Percentiles rank a stretch among this genome's conserved stretches.
Evolutionary conservation across 2,888 invertebrate genomes (phyloP).

Genomic region (Sepioteuthis lessoniana): DNA sequence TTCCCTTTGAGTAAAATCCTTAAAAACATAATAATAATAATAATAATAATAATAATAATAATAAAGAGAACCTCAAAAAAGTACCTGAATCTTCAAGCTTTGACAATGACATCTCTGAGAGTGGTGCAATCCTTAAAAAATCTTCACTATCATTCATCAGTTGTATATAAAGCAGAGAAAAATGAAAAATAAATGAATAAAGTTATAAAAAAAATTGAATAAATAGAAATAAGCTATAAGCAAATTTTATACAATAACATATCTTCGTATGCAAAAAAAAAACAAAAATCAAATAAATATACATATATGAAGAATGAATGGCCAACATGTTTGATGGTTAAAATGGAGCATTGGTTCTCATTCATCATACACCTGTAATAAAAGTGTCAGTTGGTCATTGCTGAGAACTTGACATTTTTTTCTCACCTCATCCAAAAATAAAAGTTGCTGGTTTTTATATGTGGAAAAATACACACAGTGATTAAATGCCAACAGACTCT

Average conservation of each 20-base stretch:
- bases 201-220: background rate
- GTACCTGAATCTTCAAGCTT: background rate
- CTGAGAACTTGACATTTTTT: background rate
- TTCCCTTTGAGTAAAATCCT: too few species aligned
- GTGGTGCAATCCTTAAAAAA: background rate
- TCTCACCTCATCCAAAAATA: background rate
- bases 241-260: background rate
- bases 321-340: slow-evolving; percentile 33
- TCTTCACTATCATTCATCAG: background rate
- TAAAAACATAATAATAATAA: background rate
- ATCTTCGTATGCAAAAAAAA: background rate
- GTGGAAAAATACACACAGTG: background rate
- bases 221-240: background rate
- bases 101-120: background rate
- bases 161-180: background rate
- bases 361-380: slow-evolving; percentile 14
- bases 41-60: background rate
- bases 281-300: background rate
- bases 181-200: background rate
- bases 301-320: background rate
- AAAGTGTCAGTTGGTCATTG: background rate
- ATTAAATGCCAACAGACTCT: background rate
- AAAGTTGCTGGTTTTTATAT: background rate
- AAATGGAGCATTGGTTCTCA: background rate
- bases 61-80: too few species aligned